Percentiles rank a stretch among this genome's conserved stretches.
Evolutionary conservation across 2,113 vertebrate genomes (phyloP).

Genomic region (Corythaixoides concolor): DNA sequence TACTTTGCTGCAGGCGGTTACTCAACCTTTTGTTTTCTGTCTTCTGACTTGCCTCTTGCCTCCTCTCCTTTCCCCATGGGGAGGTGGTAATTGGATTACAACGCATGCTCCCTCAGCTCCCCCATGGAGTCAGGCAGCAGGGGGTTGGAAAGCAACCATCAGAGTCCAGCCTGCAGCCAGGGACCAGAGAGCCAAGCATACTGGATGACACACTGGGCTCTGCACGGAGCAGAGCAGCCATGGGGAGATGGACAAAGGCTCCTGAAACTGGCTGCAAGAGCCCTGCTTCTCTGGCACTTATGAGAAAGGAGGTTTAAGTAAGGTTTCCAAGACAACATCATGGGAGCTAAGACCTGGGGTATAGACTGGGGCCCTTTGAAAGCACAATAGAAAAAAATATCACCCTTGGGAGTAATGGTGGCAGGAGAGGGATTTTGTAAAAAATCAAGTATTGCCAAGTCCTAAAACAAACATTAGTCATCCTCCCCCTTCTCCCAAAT

Average conservation of each 20-base stretch:
- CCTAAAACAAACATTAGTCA: not conserved
- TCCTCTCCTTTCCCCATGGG: conserved; percentile 5
- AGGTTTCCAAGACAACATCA: not conserved
- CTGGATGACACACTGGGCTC: not conserved
- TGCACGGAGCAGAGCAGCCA: not conserved
- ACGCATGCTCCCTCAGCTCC: not conserved
- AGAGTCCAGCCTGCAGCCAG: not conserved
- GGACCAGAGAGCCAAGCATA: not conserved
- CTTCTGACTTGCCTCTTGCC: conserved; percentile 17
- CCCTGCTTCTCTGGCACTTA: not conserved
- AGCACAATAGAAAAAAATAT: not conserved
- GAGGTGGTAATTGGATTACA: conserved; percentile 44
- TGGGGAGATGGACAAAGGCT: not conserved
- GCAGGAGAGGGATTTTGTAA: not conserved
- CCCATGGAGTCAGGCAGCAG: not conserved
- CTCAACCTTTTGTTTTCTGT: conserved; percentile 56
- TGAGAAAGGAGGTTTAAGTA: not conserved
- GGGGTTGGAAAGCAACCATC: conserved; percentile 13
- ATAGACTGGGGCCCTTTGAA: not conserved
- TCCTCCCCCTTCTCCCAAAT: not conserved
- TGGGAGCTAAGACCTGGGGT: not conserved
- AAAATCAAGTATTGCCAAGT: not conserved
- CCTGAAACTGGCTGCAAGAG: not conserved
- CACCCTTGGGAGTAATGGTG: accelerated
- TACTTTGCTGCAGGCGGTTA: conserved; percentile 17